Conservation (phyloP, 37 sponge, comb jelly and placozoan genomes). For the Aplysina aerophoba region DNA sequence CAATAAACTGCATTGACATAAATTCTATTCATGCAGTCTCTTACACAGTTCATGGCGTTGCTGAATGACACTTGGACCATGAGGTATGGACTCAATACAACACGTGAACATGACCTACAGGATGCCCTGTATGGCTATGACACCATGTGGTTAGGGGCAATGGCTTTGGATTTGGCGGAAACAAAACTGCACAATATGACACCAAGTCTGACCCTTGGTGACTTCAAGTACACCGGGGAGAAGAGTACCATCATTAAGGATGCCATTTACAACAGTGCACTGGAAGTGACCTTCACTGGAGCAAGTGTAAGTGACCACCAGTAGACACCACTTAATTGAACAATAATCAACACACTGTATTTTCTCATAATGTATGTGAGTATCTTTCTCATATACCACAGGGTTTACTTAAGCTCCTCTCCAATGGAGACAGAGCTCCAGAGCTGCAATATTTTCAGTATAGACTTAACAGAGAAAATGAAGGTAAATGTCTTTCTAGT, state of each 20-base stretch:
- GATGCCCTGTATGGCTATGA: conserved; percentile 47
- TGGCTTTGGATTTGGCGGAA: conserved; percentile 40
- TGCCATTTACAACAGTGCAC: not conserved
- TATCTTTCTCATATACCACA: not conserved
- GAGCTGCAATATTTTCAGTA: conserved; percentile 60
- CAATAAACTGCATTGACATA: too few relatives aligned
- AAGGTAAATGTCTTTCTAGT: not conserved
- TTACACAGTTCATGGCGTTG: not conserved
- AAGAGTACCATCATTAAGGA: conserved; percentile 25
- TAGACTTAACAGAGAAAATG: conserved; percentile 1
- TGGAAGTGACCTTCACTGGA: conserved; percentile 29
- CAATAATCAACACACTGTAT: too few relatives aligned
- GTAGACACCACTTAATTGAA: too few relatives aligned
- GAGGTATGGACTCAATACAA: not conserved
- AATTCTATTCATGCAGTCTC: conserved; percentile 13
- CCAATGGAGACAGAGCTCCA: conserved; percentile 38
- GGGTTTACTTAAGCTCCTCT: not conserved
- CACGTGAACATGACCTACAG: not conserved
- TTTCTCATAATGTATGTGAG: conserved; percentile 31
- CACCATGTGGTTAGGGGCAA: conserved; percentile 63
- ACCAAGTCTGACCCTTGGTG: not conserved
- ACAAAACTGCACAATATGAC: conserved; percentile 18
- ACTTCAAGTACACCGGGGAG: conserved; percentile 26
- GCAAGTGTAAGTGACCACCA: conserved; percentile 39
- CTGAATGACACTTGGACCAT: not conserved